Conservation (phyloP, 2,113 vertebrate genomes). For the Ceuthmochares aereus region DNA sequence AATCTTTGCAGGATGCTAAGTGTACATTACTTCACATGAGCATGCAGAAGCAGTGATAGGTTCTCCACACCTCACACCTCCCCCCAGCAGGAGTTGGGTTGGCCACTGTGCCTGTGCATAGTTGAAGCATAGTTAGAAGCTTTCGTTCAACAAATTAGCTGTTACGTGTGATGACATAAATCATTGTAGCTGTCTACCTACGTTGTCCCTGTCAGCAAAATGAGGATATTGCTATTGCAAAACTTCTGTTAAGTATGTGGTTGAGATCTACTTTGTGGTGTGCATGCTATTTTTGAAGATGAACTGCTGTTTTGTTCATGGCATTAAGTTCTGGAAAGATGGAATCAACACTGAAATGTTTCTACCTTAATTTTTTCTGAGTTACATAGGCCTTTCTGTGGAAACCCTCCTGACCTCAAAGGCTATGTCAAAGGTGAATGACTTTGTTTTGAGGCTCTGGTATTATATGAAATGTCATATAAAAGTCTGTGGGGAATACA, state of each 20-base stretch:
- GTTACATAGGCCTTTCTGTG: too few species aligned
- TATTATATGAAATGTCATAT: too few species aligned
- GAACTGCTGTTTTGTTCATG: background rate
- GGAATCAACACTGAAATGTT: background rate
- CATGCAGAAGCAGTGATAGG: accelerated
- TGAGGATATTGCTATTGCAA: background rate
- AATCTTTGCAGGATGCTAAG: background rate
- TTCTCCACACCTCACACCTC: background rate
- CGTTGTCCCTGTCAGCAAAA: background rate
- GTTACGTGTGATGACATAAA: background rate
- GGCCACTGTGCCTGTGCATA: background rate
- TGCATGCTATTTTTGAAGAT: background rate
- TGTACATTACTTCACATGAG: accelerated
- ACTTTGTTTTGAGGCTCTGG: too few species aligned
- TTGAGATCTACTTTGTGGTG: background rate
- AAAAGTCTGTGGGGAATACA: too few species aligned
- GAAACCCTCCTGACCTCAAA: too few species aligned
- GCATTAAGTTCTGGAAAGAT: background rate
- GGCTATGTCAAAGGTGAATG: too few species aligned
- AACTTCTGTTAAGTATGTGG: background rate
- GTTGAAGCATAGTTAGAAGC: background rate
- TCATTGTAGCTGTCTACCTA: background rate
- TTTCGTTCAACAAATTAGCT: accelerated
- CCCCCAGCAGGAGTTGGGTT: accelerated
- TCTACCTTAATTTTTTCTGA: too few species aligned